Base-by-base conservation (phyloP, 30 jellyfish, hydroid and myxozoan species). In the Turritopsis dohrnii region DNA sequence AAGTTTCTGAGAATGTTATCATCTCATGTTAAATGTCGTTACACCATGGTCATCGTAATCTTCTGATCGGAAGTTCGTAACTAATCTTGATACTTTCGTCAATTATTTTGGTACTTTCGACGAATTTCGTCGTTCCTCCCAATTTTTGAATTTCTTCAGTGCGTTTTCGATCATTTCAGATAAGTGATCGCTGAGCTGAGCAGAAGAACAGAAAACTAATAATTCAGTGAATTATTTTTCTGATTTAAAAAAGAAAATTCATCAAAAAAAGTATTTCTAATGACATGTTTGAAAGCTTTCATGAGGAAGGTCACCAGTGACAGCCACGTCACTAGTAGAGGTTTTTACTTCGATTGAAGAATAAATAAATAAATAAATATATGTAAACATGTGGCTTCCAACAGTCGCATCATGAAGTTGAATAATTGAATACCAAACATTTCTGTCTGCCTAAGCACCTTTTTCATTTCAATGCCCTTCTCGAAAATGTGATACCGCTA, bases 121-220 rank as follows among this genome's bases (percentile, higher is more conserved):
- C 60, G 60, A 41, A 41, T 41, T 41, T 75, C 85, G 80, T 71
- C 89, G 52, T 52, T 89, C 89, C 41, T 84, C 89, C 96, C 96
- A 89, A 72, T 90, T 74, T 22, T 52, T 74, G 52, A 79, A 89
- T 71, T 89, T 89, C 0, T 89, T 84, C 31, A 89, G 28, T 19
- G 96, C 94, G n/a, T 88, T 86, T 28, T 89, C 96, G 22, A 89
- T 30, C 80, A 73, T 88, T n/a, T 54, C 81, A 16, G 71, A 71
- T 25, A 89, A 85, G 72, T 89, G 96, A 29, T 54, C 85, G 25
- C 24, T 79, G 8, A 83, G 86, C 96, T 89, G 79, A n/a, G 4
- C 7, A 3, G 17, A 21, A 66, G 8, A 66, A 66, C 16, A 66
- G 17, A 1, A 66, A 66, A 66, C 7, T 22, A 66, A 3, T 1